Percentiles rank a stretch among this genome's conserved stretches.
Evolutionary conservation across 2,888 invertebrate genomes (phyloP).

Genomic region (Drosophila barbarae): DNA sequence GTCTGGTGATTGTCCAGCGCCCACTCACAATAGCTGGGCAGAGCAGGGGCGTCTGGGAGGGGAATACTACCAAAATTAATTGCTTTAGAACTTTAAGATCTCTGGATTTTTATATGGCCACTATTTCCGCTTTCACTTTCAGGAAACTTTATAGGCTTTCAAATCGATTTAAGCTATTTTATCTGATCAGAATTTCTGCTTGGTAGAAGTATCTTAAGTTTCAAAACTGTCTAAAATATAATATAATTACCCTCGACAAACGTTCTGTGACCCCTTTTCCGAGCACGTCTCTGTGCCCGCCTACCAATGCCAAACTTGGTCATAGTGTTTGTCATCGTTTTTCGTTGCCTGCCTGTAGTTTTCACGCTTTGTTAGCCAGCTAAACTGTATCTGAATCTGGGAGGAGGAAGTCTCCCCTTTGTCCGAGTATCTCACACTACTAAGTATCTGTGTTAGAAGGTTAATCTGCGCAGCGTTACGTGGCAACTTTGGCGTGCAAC

Average conservation of each 20-base stretch:
- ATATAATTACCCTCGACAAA: not conserved
- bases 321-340: slow-evolving; percentile 68
- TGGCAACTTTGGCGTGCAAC: slow-evolving; percentile 53
- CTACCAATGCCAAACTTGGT: slow-evolving; percentile 36
- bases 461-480: slow-evolving; percentile 69
- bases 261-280: slow-evolving; percentile 15
- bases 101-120: not conserved
- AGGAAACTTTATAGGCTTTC: not conserved
- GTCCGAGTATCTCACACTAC: slow-evolving; percentile 49
- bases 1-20: slow-evolving; percentile 38
- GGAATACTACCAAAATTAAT: slow-evolving; percentile 10
- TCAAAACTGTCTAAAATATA: not conserved
- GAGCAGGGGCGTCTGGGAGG: slow-evolving; percentile 10
- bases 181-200: not conserved
- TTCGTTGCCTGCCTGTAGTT: slow-evolving; percentile 63
- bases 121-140: slow-evolving; percentile 1
- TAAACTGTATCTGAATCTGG: slow-evolving; percentile 57
- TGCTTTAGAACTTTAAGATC: not conserved
- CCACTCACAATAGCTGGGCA: slow-evolving; percentile 24
- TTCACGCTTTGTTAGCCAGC: slow-evolving; percentile 74
- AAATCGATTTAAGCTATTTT: not conserved
- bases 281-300: slow-evolving; percentile 1
- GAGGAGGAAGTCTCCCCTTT: slow-evolving; percentile 26
- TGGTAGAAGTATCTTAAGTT: not conserved
- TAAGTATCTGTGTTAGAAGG: slow-evolving; percentile 71